These are phyloP conservation scores for Eurystomus glaucurus DNA, from an alignment of 2,797 vertebrate genomes.

Conservation along the genomic window DNA sequence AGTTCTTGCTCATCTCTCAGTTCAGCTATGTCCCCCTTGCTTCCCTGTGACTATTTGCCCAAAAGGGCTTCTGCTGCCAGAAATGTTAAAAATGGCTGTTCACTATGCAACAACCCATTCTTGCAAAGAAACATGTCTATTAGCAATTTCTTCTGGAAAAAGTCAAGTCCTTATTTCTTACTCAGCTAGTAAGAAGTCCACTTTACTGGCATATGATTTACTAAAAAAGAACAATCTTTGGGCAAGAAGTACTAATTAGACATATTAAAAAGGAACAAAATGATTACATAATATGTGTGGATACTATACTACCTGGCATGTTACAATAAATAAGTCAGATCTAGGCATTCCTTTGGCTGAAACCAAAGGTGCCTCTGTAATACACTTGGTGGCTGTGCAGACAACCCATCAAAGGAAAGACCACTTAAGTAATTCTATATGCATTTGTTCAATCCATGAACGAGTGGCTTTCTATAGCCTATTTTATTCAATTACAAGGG, in stretches of 20 bases:
- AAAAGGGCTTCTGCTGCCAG: neutral
- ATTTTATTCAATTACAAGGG: neutral
- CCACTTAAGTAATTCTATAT: neutral
- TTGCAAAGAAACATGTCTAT: neutral
- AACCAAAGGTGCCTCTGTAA: neutral
- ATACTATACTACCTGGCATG: neutral
- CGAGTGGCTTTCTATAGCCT: neutral
- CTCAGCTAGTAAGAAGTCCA: neutral
- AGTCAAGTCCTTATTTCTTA: neutral
- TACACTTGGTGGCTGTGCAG: neutral
- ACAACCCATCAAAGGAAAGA: neutral
- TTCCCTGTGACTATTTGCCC: neutral
- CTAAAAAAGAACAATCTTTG: neutral
- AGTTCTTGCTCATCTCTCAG: neutral
- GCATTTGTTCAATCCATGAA: neutral
- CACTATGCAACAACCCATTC: neutral
- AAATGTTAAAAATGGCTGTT: neutral
- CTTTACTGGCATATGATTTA: neutral
- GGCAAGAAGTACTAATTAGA: neutral
- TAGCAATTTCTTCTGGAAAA: neutral
- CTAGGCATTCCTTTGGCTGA: neutral
- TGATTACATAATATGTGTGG: accelerated
- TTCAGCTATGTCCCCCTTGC: neutral
- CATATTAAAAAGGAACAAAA: neutral
- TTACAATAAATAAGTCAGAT: neutral